These are phyloP conservation scores for Endotricha flammealis DNA, from an alignment of 2,888 invertebrate species.

Conservation along the genomic window DNA sequence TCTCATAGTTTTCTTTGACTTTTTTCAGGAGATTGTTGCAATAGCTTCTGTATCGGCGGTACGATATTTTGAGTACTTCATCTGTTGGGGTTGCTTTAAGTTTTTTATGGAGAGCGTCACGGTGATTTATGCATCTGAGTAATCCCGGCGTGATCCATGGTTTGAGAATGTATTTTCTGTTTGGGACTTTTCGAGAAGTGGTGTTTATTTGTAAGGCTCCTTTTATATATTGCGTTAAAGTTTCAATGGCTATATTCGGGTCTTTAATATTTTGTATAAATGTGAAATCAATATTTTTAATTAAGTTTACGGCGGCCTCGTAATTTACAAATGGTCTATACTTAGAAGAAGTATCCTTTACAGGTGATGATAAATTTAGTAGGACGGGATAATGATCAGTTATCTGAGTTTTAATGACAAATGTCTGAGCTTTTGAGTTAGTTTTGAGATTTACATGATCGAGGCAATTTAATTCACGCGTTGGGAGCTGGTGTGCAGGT, in stretches of 20 bases:
- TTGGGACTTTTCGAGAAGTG: not conserved
- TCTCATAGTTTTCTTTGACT: too few relatives aligned
- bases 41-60: not conserved
- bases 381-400: not conserved
- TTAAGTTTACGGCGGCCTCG: not conserved
- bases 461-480: not conserved
- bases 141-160: slow-evolving; percentile 8
- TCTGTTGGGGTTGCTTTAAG: not conserved
- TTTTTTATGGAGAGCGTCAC: slow-evolving; percentile 5
- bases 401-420: not conserved
- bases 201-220: not conserved
- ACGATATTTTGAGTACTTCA: not conserved
- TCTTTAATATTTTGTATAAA: not conserved
- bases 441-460: not conserved
- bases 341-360: not conserved
- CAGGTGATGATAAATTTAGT: too few relatives aligned
- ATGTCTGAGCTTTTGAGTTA: not conserved
- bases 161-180: not conserved
- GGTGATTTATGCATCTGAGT: slow-evolving; percentile 1
- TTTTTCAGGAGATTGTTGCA: too few relatives aligned
- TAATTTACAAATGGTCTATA: not conserved
- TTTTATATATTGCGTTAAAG: not conserved
- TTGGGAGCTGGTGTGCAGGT: not conserved
- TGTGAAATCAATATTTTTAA: not conserved
- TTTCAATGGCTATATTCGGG: not conserved